Percentiles rank a stretch among this genome's conserved stretches.
phyloP scores from a whole-genome alignment of 2,888 invertebrate genomes.

The Carcina quercana region DNA sequence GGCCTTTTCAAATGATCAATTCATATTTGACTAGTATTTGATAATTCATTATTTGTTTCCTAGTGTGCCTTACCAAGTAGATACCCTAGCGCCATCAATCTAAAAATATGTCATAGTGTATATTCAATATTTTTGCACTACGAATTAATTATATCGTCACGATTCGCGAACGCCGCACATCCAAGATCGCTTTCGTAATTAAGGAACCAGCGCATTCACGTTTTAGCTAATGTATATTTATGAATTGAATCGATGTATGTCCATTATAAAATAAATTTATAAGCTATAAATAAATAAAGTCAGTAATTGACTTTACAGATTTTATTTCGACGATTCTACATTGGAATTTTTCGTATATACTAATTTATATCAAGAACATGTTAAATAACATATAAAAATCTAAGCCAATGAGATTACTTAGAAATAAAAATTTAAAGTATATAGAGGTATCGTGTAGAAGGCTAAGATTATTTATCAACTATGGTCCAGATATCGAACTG shows the following conservation, averaged over 20 bases:
- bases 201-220: constrained; percentile 19
- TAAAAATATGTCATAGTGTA: no score
- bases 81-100: no score
- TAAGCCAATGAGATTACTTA: constrained; percentile 48
- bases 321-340: constrained; percentile 60
- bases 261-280: constrained; percentile 18
- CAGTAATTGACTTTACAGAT: constrained; percentile 49
- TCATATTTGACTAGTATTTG: no score
- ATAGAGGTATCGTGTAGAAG: constrained; percentile 29
- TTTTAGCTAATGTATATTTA: no score
- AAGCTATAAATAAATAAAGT: constrained; percentile 39
- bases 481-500: constrained; percentile 34
- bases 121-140: constrained; percentile 19
- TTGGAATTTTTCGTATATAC: constrained; percentile 47
- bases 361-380: constrained; percentile 30
- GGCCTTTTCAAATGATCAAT: no score
- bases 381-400: constrained; percentile 33
- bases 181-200: constrained; percentile 36
- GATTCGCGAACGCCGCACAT: constrained; percentile 27
- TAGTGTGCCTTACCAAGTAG: constrained; percentile 2
- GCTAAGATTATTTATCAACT: constrained; percentile 30
- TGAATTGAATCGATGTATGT: constrained; percentile 22
- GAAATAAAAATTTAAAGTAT: constrained; percentile 27
- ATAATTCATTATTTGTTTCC: no score
- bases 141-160: constrained; percentile 12